Evolutionary conservation across 2,113 vertebrate genomes (phyloP), one percentile per base, ranked within the genome.

Genomic region (Probosciger aterrimus): DNA sequence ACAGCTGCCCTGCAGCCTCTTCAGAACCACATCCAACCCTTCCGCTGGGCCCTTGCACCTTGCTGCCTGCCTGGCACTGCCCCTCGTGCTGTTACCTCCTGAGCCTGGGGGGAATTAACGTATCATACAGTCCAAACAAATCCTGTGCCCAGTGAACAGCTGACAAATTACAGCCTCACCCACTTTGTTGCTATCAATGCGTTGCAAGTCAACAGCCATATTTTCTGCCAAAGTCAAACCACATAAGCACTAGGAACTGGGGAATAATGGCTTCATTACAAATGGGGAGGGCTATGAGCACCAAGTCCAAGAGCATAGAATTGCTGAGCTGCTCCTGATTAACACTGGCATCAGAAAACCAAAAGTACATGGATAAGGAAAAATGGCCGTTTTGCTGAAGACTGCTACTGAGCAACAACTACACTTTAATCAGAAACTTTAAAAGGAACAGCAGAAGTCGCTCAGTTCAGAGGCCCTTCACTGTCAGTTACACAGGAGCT

Each of bases 401-500:
- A 24, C 47, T 62, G 47, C 73, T 74, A 62, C 64, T 76, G 80
- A 88, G 60, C 57, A 88, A 86, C 77, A 94, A 84, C 82, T 97
- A 92, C 76, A 52, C 27, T 92, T 50, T 69, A 82, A 96, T 95
- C 86, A 92, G 80, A 94, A 86, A 79, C 82, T 90, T 82, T 67
- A 82, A 84, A 90, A 92, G 88, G 80, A 93, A 90, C 90, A 95
- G 88, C 71, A 92, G 70, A 65, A 92, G 70, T 86, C 95, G 97
- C 82, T 92, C 84, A 88, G 82, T 95, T 88, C 91, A 86, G 85
- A 77, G 83, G 53, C 75, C 88, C 89, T 92, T 92, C 68, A 82
- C 91, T 93, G 94, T 92, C 95, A 95, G 80, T 96, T 94, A 95
- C 75, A 68, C 30, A 18, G 91, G 76, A 91, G 83, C 91, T 93